Evolutionary conservation across 2,888 invertebrate genomes (phyloP).

Genomic region (Amorpha juglandis): DNA sequence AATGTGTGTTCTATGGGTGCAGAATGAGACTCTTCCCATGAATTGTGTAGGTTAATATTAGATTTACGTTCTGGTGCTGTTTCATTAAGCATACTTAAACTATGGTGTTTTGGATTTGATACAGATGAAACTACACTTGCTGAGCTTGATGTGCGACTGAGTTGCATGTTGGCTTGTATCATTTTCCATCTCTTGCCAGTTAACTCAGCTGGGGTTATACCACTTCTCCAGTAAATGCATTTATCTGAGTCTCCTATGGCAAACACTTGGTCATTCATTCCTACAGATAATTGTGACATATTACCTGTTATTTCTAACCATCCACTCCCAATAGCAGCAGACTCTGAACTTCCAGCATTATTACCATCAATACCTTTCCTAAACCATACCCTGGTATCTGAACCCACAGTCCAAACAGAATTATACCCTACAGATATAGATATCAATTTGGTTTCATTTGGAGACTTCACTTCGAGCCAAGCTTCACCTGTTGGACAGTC

Average conservation of each 20-base stretch:
- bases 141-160: slow-evolving; percentile 92
- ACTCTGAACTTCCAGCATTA: slow-evolving; percentile 88
- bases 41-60: slow-evolving; percentile 83
- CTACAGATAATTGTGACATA: slow-evolving; percentile 92
- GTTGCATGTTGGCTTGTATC: slow-evolving; percentile 91
- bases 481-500: slow-evolving; percentile 88
- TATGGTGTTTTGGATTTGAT: slow-evolving; percentile 87
- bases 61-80: slow-evolving; percentile 69
- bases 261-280: slow-evolving; percentile 95
- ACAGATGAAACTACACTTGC: slow-evolving; percentile 88
- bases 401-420: slow-evolving; percentile 91
- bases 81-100: slow-evolving; percentile 83
- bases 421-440: slow-evolving; percentile 93
- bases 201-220: slow-evolving; percentile 89
- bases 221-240: slow-evolving; percentile 90
- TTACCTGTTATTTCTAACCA: slow-evolving; percentile 96
- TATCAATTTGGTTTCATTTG: slow-evolving; percentile 87
- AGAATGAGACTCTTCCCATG: slow-evolving; percentile 90
- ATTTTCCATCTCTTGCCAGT: slow-evolving; percentile 95
- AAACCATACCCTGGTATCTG: slow-evolving; percentile 94
- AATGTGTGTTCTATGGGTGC: slow-evolving; percentile 89
- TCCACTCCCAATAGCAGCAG: slow-evolving; percentile 90
- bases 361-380: slow-evolving; percentile 89
- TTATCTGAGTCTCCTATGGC: slow-evolving; percentile 93
- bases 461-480: slow-evolving; percentile 92